Evolutionary conservation across 2,113 vertebrate species (phyloP).

Genomic region (Beaufortia kweichowensis): DNA sequence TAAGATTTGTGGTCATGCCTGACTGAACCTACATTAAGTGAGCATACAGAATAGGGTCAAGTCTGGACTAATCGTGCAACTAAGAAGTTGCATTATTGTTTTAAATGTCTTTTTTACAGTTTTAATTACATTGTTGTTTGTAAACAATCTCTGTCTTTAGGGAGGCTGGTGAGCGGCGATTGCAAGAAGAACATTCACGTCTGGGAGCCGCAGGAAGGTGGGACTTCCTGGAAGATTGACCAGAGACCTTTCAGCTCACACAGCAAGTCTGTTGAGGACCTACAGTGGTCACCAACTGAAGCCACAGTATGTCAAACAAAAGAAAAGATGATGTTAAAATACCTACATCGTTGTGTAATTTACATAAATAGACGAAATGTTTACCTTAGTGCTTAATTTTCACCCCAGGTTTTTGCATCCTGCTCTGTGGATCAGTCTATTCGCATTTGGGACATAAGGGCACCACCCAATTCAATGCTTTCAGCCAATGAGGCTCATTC

Average conservation of each 20-base stretch:
- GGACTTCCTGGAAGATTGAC: conserved; percentile 84
- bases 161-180: conserved; percentile 84
- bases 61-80: not conserved
- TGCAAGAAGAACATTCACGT: conserved; percentile 90
- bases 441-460: conserved; percentile 85
- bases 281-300: conserved; percentile 92
- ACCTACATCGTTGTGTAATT: not conserved
- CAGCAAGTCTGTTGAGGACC: conserved; percentile 84
- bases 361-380: not conserved
- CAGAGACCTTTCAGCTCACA: conserved; percentile 87
- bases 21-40: not conserved
- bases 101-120: not conserved
- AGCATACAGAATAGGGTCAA: not conserved
- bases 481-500: conserved; percentile 77
- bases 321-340: not conserved
- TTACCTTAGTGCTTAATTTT: not conserved
- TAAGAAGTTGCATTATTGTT: too few relatives aligned
- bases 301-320: conserved; percentile 76
- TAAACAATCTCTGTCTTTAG: conserved; percentile 60
- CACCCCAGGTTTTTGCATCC: conserved; percentile 84
- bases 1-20: not conserved
- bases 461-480: conserved; percentile 86
- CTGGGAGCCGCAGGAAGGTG: conserved; percentile 83
- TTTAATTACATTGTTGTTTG: not conserved
- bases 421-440: conserved; percentile 86